These are phyloP conservation scores for Indri indri DNA, from an alignment of 2,113 vertebrate genomes.

Conservation along the genomic window DNA sequence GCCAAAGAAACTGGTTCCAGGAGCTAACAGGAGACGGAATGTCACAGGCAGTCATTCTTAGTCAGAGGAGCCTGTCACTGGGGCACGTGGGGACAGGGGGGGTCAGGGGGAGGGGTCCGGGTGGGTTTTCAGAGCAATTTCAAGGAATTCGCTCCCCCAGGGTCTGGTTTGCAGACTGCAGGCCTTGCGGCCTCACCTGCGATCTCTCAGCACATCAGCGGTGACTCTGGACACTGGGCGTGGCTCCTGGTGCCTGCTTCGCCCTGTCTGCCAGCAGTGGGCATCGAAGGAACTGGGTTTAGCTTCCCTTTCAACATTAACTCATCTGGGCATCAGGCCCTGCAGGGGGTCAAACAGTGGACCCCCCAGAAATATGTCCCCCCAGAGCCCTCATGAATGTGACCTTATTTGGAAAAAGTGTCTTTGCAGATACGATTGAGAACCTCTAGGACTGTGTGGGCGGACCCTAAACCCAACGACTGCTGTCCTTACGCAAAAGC, in stretches of 20 bases:
- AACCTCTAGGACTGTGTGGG: not conserved
- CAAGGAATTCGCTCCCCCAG: accelerated
- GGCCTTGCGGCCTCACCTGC: not conserved
- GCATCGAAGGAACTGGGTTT: not conserved
- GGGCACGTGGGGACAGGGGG: accelerated
- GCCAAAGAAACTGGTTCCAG: not conserved
- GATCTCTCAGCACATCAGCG: accelerated
- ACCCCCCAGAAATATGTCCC: not conserved
- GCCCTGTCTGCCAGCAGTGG: not conserved
- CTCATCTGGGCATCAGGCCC: not conserved
- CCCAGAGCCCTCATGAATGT: not conserved
- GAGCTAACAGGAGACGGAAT: not conserved
- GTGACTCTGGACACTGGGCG: accelerated
- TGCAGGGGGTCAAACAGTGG: not conserved
- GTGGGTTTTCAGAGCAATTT: not conserved
- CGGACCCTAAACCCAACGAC: too few species aligned
- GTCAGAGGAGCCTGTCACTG: not conserved
- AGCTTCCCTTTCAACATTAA: not conserved
- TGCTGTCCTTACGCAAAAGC: not conserved
- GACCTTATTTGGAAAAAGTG: not conserved
- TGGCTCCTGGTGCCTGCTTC: accelerated
- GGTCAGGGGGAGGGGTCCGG: not conserved
- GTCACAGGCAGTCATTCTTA: accelerated
- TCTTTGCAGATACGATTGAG: not conserved
- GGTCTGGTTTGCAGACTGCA: not conserved